These are phyloP conservation scores for Lasioglossum baleicum DNA, from an alignment of 1,140 invertebrate genomes.

Conservation along the genomic window DNA sequence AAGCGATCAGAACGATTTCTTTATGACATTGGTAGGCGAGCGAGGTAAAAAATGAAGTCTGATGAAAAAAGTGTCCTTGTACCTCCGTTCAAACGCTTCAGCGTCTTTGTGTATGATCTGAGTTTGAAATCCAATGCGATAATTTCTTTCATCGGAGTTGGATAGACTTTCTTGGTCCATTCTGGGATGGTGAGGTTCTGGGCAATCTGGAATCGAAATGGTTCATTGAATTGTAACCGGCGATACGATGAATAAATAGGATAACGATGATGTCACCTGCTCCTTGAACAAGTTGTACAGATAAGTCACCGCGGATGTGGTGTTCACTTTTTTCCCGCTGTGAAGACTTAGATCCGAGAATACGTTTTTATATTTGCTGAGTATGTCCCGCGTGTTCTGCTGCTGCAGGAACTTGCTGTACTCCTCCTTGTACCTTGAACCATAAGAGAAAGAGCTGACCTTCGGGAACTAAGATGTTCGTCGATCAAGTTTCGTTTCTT, in stretches of 20 bases:
- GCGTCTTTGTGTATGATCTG: slow-evolving; percentile 66
- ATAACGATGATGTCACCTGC: not conserved
- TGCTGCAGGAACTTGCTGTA: slow-evolving; percentile 57
- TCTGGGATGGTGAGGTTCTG: slow-evolving; percentile 73
- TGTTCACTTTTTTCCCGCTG: slow-evolving; percentile 67
- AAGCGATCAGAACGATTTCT: not conserved
- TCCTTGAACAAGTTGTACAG: slow-evolving; percentile 72
- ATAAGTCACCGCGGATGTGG: slow-evolving; percentile 64
- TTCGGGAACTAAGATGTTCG: not conserved
- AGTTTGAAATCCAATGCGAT: slow-evolving; percentile 68
- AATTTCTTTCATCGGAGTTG: slow-evolving; percentile 73
- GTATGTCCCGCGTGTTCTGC: slow-evolving; percentile 50
- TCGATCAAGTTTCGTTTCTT: no score
- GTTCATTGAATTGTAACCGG: not conserved
- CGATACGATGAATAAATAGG: not conserved
- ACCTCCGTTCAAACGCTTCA: slow-evolving; percentile 75
- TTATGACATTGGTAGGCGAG: not conserved
- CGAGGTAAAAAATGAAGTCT: not conserved
- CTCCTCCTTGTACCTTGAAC: slow-evolving; percentile 66
- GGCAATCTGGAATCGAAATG: slow-evolving; percentile 55
- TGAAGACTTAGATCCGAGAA: slow-evolving; percentile 70
- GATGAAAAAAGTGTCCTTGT: not conserved
- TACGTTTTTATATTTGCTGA: slow-evolving; percentile 67
- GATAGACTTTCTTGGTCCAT: slow-evolving; percentile 71
- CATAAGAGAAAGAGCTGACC: not conserved